These are phyloP conservation scores for Smittia sp. DNA, from an alignment of 2,888 invertebrate genomes.

Conservation along the genomic window DNA sequence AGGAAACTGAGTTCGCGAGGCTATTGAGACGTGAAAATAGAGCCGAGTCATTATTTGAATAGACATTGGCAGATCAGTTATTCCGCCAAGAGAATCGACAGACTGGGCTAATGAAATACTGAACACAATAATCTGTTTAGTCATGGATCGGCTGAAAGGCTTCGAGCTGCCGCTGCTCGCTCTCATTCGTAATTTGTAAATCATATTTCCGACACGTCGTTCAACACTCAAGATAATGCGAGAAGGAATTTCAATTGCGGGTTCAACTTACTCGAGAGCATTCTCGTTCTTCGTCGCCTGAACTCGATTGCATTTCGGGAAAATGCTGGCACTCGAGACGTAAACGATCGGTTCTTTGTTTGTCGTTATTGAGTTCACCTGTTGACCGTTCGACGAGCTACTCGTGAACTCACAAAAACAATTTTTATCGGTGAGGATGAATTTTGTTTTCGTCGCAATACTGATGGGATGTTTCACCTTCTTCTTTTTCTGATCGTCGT, in stretches of 20 bases:
- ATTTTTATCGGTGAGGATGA: slow-evolving; percentile 31
- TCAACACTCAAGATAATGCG: neutral
- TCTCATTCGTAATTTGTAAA: neutral
- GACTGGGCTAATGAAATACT: slow-evolving; percentile 8
- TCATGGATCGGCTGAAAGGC: neutral
- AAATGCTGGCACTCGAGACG: slow-evolving; percentile 71
- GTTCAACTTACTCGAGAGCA: neutral
- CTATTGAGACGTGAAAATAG: neutral
- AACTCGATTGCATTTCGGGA: slow-evolving; percentile 61
- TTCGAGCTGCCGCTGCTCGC: neutral
- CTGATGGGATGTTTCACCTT: neutral
- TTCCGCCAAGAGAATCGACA: neutral
- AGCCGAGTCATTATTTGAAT: slow-evolving; percentile 4
- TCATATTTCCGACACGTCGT: neutral
- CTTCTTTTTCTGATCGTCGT: slow-evolving; percentile 11
- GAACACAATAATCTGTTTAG: neutral
- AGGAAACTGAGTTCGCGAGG: slow-evolving; percentile 8
- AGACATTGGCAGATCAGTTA: neutral
- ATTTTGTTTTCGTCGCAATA: slow-evolving; percentile 16
- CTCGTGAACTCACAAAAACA: slow-evolving; percentile 44
- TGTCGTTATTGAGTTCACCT: slow-evolving; percentile 44
- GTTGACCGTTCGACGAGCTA: slow-evolving; percentile 27
- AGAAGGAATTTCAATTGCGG: neutral
- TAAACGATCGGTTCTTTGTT: slow-evolving; percentile 61
- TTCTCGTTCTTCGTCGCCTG: neutral